These are phyloP conservation scores for Chamaedrilus cognettii DNA, from an alignment of 2,888 invertebrate species.

Conservation along the genomic window DNA sequence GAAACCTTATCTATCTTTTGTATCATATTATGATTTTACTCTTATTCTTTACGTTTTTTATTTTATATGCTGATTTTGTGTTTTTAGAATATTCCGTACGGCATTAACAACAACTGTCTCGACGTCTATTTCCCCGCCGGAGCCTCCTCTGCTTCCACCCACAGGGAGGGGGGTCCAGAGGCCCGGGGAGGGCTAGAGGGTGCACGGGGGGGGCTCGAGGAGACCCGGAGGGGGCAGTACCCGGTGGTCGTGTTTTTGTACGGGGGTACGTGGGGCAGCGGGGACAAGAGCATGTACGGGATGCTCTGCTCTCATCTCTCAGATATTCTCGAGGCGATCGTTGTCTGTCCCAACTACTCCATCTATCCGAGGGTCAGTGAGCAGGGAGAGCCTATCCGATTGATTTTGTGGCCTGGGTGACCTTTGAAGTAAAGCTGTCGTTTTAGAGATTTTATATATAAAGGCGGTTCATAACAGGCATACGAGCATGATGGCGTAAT, in stretches of 20 bases:
- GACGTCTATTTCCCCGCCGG: constrained; percentile 48
- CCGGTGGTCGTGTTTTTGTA: constrained; percentile 54
- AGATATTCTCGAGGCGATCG: constrained; percentile 44
- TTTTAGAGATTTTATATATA: no score
- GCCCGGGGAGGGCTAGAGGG: background rate
- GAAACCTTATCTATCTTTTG: no score
- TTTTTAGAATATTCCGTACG: constrained; percentile 51
- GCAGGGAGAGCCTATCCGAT: no score
- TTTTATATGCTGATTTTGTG: no score
- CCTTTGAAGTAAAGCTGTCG: no score
- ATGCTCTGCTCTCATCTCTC: constrained; percentile 50
- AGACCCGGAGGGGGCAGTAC: constrained; percentile 1
- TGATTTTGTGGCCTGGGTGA: no score
- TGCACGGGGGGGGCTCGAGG: background rate
- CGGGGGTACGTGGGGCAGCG: constrained; percentile 55
- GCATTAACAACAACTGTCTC: constrained; percentile 47
- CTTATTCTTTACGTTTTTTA: no score
- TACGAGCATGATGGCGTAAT: no score
- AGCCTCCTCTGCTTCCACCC: background rate
- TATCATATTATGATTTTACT: no score
- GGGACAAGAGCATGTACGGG: constrained; percentile 54
- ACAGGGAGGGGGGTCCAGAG: background rate
- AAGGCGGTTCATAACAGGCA: no score
- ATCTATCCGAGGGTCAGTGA: constrained; percentile 55
- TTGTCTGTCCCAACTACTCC: constrained; percentile 55